Evolutionary conservation across 2,797 vertebrate species (phyloP).

Genomic region (Microctenopoma lineatum): DNA sequence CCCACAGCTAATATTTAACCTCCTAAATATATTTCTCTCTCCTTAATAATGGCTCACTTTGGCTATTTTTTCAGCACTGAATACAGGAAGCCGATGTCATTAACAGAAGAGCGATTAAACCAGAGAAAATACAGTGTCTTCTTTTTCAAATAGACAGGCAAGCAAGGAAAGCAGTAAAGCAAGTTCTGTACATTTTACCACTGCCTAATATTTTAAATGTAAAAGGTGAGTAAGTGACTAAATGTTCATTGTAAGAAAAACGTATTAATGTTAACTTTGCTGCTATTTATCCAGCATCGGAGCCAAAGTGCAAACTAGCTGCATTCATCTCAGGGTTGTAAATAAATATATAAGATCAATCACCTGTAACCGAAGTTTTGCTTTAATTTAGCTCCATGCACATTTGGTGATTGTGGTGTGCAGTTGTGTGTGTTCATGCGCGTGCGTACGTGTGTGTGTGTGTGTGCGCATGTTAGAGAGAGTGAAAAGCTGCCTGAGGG

Average conservation of each 20-base stretch:
- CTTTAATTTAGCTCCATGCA: slow-evolving; percentile 46
- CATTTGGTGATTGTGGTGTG: slow-evolving; percentile 20
- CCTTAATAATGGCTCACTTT: slow-evolving; percentile 43
- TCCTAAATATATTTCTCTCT: slow-evolving; percentile 32
- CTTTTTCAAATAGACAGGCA: neutral
- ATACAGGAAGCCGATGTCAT: slow-evolving; percentile 32
- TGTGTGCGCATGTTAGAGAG: slow-evolving; percentile 46
- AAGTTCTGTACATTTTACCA: neutral
- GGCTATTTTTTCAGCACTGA: slow-evolving; percentile 45
- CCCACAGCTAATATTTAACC: slow-evolving; percentile 50
- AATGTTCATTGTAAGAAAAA: neutral
- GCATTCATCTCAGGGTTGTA: neutral
- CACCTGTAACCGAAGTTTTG: slow-evolving; percentile 25
- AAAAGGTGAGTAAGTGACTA: neutral
- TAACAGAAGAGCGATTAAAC: slow-evolving; percentile 14
- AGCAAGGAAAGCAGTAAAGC: slow-evolving; percentile 5
- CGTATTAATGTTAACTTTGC: neutral
- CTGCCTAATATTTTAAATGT: neutral
- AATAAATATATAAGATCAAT: slow-evolving; percentile 10
- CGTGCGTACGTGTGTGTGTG: slow-evolving; percentile 18
- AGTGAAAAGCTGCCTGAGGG: slow-evolving; percentile 64
- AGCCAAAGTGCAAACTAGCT: neutral
- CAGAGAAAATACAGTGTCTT: neutral
- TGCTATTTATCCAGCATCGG: neutral
- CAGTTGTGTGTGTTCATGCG: slow-evolving; percentile 1